These are phyloP conservation scores for Sesia apiformis DNA, from an alignment of 2,888 invertebrate genomes.

Conservation along the genomic window DNA sequence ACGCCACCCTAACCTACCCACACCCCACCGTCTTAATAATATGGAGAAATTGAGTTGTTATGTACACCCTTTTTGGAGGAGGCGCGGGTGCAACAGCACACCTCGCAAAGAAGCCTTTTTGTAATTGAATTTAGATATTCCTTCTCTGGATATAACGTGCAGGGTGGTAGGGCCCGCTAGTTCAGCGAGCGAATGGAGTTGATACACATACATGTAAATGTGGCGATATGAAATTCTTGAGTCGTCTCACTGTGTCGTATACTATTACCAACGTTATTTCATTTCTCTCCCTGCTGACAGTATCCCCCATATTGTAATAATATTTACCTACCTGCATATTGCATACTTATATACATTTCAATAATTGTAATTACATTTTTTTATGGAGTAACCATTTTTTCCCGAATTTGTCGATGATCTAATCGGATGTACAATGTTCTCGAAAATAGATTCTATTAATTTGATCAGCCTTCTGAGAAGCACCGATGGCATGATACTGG, in stretches of 20 bases:
- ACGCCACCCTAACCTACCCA: slow-evolving; percentile 52
- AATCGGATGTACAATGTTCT: slow-evolving; percentile 20
- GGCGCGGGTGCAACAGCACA: slow-evolving; percentile 68
- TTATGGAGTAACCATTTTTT: too few relatives aligned
- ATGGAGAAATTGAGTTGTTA: slow-evolving; percentile 73
- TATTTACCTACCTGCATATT: not conserved
- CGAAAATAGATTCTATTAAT: slow-evolving; percentile 68
- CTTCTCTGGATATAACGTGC: slow-evolving; percentile 56
- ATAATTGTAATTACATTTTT: too few relatives aligned
- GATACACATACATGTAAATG: slow-evolving; percentile 39
- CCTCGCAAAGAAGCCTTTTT: slow-evolving; percentile 65
- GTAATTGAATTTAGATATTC: slow-evolving; percentile 75
- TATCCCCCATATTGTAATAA: not conserved
- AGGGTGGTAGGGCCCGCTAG: slow-evolving; percentile 51
- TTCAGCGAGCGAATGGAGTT: slow-evolving; percentile 33
- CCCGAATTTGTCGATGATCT: not conserved
- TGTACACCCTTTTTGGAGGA: slow-evolving; percentile 62
- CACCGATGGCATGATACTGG: slow-evolving; percentile 63
- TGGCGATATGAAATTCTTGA: slow-evolving; percentile 56
- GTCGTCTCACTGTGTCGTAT: slow-evolving; percentile 33
- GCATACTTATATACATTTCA: too few relatives aligned
- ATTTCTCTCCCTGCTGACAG: slow-evolving; percentile 10
- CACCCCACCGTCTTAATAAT: slow-evolving; percentile 66
- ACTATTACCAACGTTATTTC: slow-evolving; percentile 32
- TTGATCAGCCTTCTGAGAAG: slow-evolving; percentile 71